Evolutionary conservation across 1,140 invertebrate genomes (phyloP).

Genomic region (Lysiphlebus fabarum): DNA sequence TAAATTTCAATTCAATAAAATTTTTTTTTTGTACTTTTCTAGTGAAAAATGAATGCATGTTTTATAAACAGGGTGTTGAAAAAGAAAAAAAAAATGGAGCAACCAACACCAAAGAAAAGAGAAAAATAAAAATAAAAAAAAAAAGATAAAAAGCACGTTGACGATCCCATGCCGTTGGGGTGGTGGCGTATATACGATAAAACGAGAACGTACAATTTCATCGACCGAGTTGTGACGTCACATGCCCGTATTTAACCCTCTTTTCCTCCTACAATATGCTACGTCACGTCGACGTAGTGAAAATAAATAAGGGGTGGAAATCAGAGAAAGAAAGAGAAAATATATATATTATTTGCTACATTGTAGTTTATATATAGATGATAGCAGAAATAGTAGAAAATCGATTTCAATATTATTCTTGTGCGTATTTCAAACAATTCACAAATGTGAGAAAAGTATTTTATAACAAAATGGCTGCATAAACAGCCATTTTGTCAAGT

Average conservation of each 20-base stretch:
- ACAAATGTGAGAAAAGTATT: no score
- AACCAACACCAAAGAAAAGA: background rate
- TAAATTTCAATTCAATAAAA: no score
- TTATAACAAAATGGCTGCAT: no score
- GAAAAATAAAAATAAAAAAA: slow-evolving; percentile 4
- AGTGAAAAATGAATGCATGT: background rate
- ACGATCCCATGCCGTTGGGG: slow-evolving; percentile 19
- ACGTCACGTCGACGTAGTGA: slow-evolving; percentile 37
- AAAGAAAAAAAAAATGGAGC: slow-evolving; percentile 12
- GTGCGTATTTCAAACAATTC: no score
- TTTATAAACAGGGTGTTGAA: background rate
- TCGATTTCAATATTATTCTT: no score
- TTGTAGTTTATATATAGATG: no score
- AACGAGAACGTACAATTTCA: slow-evolving; percentile 36
- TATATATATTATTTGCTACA: no score
- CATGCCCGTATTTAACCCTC: slow-evolving; percentile 19
- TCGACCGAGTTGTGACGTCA: slow-evolving; percentile 44
- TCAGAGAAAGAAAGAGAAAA: background rate
- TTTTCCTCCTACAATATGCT: slow-evolving; percentile 18
- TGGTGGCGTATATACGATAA: slow-evolving; percentile 34
- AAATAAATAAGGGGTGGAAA: slow-evolving; percentile 25
- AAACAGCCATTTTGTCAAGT: no score
- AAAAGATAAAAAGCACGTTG: slow-evolving; percentile 5
- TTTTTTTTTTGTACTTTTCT: background rate
- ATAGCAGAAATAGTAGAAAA: no score